Percentiles rank a stretch among this genome's conserved stretches.
Conservation (phyloP, 2,888 invertebrate genomes). For the Pterostichus madidus region DNA sequence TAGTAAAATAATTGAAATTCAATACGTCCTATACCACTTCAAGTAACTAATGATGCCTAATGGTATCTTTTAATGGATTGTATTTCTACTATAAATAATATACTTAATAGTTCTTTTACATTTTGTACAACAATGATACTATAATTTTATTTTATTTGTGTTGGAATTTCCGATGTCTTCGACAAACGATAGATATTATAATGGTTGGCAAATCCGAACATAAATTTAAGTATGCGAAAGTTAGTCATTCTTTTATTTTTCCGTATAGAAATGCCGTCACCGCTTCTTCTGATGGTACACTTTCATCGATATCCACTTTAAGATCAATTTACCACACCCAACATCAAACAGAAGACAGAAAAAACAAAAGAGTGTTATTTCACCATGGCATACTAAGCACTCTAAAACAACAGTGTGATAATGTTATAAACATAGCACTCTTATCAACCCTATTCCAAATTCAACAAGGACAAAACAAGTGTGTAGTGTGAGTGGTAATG, state of each 20-base stretch:
- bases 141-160: too few species aligned
- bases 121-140: neutral
- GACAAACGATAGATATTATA: neutral
- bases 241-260: slow-evolving; percentile 8
- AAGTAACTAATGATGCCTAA: neutral
- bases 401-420: neutral
- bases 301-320: too few species aligned
- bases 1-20: slow-evolving; percentile 8
- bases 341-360: too few species aligned
- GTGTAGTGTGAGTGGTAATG: neutral
- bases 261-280: neutral
- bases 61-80: slow-evolving; percentile 2
- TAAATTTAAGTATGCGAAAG: neutral
- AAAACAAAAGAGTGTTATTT: too few species aligned
- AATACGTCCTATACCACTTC: neutral
- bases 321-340: too few species aligned
- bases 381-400: neutral
- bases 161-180: neutral
- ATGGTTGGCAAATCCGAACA: slow-evolving; percentile 7
- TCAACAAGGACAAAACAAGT: neutral
- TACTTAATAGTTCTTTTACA: neutral
- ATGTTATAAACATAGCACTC: slow-evolving; percentile 20
- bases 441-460: neutral
- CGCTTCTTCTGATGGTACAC: too few species aligned
- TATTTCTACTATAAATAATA: slow-evolving; percentile 1